Evolutionary conservation across 2,888 invertebrate genomes (phyloP).

Genomic region (Argyresthia goedartella): DNA sequence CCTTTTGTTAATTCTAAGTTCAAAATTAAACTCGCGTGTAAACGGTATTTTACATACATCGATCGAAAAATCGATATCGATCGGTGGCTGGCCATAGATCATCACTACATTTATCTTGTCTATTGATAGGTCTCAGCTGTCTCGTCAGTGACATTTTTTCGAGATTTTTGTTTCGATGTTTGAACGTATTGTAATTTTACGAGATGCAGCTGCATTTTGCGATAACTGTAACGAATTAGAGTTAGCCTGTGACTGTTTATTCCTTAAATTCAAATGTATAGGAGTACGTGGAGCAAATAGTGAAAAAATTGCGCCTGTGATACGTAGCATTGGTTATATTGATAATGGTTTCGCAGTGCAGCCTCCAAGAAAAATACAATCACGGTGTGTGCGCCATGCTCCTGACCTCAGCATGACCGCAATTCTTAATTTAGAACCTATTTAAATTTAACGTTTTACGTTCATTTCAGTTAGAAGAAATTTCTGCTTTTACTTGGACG

Average conservation of each 20-base stretch:
- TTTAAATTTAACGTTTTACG: conserved; percentile 13
- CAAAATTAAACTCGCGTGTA: no score
- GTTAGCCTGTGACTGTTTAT: background rate
- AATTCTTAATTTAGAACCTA: background rate
- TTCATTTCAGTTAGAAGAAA: conserved; percentile 67
- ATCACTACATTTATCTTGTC: conserved; percentile 26
- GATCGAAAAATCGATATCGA: conserved; percentile 5
- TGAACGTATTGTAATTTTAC: conserved; percentile 34
- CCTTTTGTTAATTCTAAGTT: no score
- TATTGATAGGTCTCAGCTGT: conserved; percentile 37
- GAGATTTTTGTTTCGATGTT: conserved; percentile 28
- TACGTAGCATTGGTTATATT: conserved; percentile 2
- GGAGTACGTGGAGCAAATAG: background rate
- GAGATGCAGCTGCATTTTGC: conserved; percentile 21
- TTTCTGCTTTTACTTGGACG: conserved; percentile 82
- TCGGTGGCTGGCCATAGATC: background rate
- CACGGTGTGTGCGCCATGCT: conserved; percentile 39
- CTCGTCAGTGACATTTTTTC: conserved; percentile 49
- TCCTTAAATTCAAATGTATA: background rate
- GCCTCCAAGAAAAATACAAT: conserved; percentile 59
- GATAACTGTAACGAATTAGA: background rate
- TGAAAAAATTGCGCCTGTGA: background rate
- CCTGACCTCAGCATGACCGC: conserved; percentile 14
- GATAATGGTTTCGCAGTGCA: conserved; percentile 54
- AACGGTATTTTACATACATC: conserved; percentile 9